Evolutionary conservation across 2,888 invertebrate genomes (phyloP).

Genomic region (Orthosia gothica): DNA sequence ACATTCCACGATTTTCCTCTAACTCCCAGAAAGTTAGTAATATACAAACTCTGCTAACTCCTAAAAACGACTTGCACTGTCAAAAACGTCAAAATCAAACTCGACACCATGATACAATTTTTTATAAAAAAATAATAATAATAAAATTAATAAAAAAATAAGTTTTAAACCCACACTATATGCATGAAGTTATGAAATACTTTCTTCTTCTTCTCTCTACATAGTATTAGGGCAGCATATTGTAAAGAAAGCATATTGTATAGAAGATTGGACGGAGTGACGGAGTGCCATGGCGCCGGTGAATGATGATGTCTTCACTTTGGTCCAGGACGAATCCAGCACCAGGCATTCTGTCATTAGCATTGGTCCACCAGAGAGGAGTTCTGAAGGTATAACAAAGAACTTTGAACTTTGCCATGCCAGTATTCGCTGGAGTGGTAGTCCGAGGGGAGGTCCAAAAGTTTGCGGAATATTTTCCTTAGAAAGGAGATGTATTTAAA

Average conservation of each 20-base stretch:
- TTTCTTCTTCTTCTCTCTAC: no score
- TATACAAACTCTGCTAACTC: no score
- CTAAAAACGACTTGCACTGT: background rate
- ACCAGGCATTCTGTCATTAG: slow-evolving; percentile 13
- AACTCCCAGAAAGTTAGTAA: background rate
- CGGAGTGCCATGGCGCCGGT: slow-evolving; percentile 27
- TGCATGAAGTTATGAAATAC: background rate
- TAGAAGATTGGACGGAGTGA: background rate
- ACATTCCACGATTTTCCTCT: background rate
- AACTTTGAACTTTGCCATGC: background rate
- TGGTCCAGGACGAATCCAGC: slow-evolving; percentile 17
- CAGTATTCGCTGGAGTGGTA: background rate
- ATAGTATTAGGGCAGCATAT: background rate
- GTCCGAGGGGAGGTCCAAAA: background rate
- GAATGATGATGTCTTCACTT: slow-evolving; percentile 32
- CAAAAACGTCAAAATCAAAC: background rate
- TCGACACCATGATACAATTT: background rate
- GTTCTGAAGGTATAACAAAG: slow-evolving; percentile 36
- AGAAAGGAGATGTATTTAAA: no score
- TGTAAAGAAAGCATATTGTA: background rate
- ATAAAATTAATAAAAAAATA: background rate
- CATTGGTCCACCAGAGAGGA: background rate
- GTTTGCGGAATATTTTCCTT: no score
- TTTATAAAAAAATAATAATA: background rate
- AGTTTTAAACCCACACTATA: background rate